Evolutionary conservation across 2,888 invertebrate genomes (phyloP).

Genomic region (Mythimna vitellina): DNA sequence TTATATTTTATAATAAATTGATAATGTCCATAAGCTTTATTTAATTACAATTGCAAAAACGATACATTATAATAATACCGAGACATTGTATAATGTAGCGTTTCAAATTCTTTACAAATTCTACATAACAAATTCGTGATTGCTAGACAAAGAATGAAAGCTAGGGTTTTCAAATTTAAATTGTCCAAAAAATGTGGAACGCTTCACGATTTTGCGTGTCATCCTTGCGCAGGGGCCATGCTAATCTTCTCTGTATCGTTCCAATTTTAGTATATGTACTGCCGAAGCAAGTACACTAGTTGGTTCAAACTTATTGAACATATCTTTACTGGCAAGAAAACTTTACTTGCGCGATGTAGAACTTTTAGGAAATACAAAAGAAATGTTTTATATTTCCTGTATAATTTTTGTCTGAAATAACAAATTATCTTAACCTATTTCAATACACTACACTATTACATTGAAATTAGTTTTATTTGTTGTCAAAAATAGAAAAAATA

Average conservation of each 20-base stretch:
- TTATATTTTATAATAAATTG: too few relatives aligned
- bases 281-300: slow-evolving; percentile 76
- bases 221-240: slow-evolving; percentile 82
- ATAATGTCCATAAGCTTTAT: too few relatives aligned
- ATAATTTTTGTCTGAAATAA: rapidly evolving
- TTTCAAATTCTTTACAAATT: too few relatives aligned
- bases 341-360: slow-evolving; percentile 9
- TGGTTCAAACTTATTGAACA: rapidly evolving
- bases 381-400: rapidly evolving
- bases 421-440: rapidly evolving
- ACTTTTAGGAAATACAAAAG: neutral
- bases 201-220: slow-evolving; percentile 81
- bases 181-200: slow-evolving; percentile 76
- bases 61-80: too few relatives aligned
- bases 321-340: rapidly evolving
- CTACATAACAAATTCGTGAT: too few relatives aligned
- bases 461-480: rapidly evolving
- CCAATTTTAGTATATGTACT: slow-evolving; percentile 82
- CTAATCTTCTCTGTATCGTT: slow-evolving; percentile 81
- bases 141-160: too few relatives aligned
- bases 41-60: too few relatives aligned
- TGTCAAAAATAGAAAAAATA: rapidly evolving
- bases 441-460: rapidly evolving
- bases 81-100: too few relatives aligned
- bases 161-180: slow-evolving; percentile 11